phyloP scores from a whole-genome alignment of 2,113 vertebrate species.

The Phainopepla nitens region DNA sequence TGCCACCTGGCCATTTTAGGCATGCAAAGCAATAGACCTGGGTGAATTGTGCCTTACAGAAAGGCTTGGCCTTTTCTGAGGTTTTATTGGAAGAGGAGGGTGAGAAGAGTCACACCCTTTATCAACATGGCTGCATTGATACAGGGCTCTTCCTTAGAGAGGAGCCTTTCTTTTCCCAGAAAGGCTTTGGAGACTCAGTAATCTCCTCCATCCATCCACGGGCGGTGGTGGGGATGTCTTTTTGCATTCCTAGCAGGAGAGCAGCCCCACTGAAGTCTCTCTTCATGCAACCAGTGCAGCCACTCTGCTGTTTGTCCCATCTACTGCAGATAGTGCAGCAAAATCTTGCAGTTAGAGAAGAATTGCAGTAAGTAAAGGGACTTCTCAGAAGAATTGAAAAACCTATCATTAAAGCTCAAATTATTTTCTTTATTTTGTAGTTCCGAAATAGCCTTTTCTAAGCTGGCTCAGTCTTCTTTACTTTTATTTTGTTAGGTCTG shows the following conservation, averaged over 20 bases:
- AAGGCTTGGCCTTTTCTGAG: neutral
- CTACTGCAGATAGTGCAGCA: neutral
- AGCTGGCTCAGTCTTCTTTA: neutral
- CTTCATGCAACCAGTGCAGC: neutral
- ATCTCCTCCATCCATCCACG: neutral
- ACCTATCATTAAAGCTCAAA: neutral
- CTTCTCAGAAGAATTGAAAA: neutral
- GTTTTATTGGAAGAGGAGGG: neutral
- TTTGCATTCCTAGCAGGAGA: neutral
- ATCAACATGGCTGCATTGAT: neutral
- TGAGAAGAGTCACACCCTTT: neutral
- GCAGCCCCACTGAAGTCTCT: neutral
- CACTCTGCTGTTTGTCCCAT: neutral
- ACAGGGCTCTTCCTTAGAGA: neutral
- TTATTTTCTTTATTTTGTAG: neutral
- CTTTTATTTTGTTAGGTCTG: neutral
- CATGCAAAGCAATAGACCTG: neutral
- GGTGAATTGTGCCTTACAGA: neutral
- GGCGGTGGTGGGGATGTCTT: neutral
- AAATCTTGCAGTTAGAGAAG: neutral
- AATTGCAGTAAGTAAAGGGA: neutral
- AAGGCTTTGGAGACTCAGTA: neutral
- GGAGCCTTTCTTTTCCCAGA: neutral
- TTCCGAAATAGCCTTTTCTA: neutral
- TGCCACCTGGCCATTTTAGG: neutral